phyloP scores from a whole-genome alignment of 2,888 invertebrate genomes.

The Leptogaster cylindrica region DNA sequence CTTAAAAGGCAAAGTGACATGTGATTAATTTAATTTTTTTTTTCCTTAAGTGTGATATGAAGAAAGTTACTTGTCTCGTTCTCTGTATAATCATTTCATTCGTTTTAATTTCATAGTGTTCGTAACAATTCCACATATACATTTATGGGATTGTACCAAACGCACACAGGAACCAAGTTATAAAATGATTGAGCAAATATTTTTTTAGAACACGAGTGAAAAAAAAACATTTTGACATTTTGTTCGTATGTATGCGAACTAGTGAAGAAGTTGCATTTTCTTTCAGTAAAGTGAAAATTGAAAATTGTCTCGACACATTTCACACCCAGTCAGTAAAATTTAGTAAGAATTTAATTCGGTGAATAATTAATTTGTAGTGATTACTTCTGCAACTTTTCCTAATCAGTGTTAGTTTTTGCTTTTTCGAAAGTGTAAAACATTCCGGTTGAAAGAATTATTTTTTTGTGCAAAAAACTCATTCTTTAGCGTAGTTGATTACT shows the following conservation, averaged over 20 bases:
- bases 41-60: neutral
- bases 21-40: neutral
- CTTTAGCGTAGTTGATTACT: too few relatives aligned
- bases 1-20: neutral
- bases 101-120: conserved; percentile 4
- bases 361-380: neutral
- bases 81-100: neutral
- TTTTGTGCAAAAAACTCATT: too few relatives aligned
- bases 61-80: conserved; percentile 5
- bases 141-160: conserved; percentile 17
- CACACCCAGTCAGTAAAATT: neutral
- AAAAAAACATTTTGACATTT: conserved; percentile 34
- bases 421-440: neutral
- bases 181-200: conserved; percentile 35
- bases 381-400: neutral
- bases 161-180: neutral
- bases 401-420: too few relatives aligned
- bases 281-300: neutral
- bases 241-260: conserved; percentile 16
- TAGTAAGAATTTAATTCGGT: neutral
- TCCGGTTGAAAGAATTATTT: too few relatives aligned
- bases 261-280: conserved; percentile 21
- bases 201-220: conserved; percentile 28
- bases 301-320: conserved; percentile 8
- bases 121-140: neutral